phyloP scores from a whole-genome alignment of 2,797 vertebrate genomes.

The Helarctos malayanus region DNA sequence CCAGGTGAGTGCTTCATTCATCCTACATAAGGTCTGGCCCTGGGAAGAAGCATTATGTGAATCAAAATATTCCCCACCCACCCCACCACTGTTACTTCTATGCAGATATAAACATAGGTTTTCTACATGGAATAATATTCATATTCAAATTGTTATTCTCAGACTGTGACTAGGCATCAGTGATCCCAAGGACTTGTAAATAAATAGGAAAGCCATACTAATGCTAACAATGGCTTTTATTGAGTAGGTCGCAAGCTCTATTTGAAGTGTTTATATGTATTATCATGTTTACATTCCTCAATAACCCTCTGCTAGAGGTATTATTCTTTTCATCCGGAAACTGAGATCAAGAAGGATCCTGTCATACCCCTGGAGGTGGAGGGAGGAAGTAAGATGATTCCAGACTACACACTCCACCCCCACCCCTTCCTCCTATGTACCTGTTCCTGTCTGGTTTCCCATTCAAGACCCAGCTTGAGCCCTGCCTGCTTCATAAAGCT shows the following conservation, averaged over 20 bases:
- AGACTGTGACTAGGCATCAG: background rate
- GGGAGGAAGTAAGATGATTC: background rate
- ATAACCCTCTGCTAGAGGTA: background rate
- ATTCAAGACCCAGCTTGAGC: background rate
- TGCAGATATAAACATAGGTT: background rate
- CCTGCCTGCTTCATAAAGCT: background rate
- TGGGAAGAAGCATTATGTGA: background rate
- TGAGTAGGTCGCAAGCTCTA: background rate
- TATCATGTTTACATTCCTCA: background rate
- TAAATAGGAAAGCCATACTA: background rate
- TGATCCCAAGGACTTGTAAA: background rate
- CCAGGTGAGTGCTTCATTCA: background rate
- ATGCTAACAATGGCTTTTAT: background rate
- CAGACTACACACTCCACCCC: background rate
- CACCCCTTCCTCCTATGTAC: background rate
- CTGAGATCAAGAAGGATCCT: background rate
- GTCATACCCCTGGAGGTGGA: background rate
- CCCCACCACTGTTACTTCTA: background rate
- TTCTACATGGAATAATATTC: background rate
- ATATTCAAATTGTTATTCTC: background rate
- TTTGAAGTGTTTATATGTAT: background rate
- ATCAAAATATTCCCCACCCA: background rate
- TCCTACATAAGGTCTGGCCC: background rate
- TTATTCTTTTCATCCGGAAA: slow-evolving; percentile 19
- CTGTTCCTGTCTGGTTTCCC: background rate